These are phyloP conservation scores for Nemotelus nigrinus DNA, from an alignment of 2,888 invertebrate genomes.

Conservation along the genomic window DNA sequence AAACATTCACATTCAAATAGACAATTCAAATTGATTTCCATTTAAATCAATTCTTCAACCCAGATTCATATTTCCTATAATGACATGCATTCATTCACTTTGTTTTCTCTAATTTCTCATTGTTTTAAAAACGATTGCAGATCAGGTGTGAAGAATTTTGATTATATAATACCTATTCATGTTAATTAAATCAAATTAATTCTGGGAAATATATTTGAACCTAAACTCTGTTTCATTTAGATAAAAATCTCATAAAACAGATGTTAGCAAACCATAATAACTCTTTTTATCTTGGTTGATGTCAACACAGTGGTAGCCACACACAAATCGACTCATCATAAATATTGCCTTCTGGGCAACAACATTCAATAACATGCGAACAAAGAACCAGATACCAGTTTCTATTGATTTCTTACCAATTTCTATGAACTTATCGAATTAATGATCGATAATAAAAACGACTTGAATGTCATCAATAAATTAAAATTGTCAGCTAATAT, in stretches of 20 bases:
- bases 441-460: not conserved
- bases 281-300: not conserved
- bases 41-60: no score
- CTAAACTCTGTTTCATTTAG: not conserved
- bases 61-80: no score
- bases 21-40: no score
- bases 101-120: no score
- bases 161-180: no score
- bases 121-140: no score
- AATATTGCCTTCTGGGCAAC: not conserved
- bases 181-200: no score
- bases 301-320: not conserved
- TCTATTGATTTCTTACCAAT: not conserved
- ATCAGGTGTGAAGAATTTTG: no score
- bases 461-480: constrained; percentile 5
- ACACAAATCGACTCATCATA: not conserved
- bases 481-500: not conserved
- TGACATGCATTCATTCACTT: no score
- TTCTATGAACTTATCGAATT: constrained; percentile 18
- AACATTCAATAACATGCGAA: not conserved
- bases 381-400: not conserved
- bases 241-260: not conserved
- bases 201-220: no score
- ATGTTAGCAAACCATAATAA: constrained; percentile 8
- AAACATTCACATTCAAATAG: no score